phyloP scores from a whole-genome alignment of 1,140 invertebrate species.

The Procambarus clarkii region DNA sequence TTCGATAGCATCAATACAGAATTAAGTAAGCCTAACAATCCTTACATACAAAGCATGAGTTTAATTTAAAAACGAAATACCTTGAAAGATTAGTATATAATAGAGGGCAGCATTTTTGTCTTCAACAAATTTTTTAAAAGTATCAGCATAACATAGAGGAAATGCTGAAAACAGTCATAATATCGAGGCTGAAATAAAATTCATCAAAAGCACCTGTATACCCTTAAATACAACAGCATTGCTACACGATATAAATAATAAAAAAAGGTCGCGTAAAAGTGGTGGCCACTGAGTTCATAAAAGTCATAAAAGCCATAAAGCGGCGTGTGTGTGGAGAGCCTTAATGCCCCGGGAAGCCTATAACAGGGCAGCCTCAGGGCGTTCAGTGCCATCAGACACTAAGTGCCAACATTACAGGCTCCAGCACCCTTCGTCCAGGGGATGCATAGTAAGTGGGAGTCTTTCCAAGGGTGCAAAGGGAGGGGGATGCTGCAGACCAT shows the following conservation, averaged over 20 bases:
- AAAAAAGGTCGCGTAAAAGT: background rate
- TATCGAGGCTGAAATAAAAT: too few relatives aligned
- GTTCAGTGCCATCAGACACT: background rate
- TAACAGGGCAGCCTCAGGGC: background rate
- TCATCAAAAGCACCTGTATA: too few relatives aligned
- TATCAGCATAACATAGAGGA: too few relatives aligned
- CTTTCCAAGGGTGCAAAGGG: background rate
- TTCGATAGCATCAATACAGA: too few relatives aligned
- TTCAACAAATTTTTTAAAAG: too few relatives aligned
- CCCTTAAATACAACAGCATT: background rate
- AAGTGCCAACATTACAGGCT: background rate
- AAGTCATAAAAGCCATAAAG: background rate
- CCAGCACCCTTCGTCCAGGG: background rate
- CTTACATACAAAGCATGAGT: too few relatives aligned
- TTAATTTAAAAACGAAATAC: too few relatives aligned
- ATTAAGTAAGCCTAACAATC: too few relatives aligned
- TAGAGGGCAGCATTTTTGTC: too few relatives aligned
- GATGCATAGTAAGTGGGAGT: background rate
- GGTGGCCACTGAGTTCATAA: background rate
- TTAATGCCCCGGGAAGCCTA: background rate
- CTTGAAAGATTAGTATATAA: too few relatives aligned
- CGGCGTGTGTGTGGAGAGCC: slow-evolving; percentile 1
- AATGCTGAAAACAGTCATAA: too few relatives aligned
- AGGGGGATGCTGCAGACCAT: background rate
- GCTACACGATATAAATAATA: background rate